Percentiles rank a stretch among this genome's conserved stretches.
Evolutionary conservation across 2,797 vertebrate species (phyloP).

Genomic region (Melanotaenia pygmaea): DNA sequence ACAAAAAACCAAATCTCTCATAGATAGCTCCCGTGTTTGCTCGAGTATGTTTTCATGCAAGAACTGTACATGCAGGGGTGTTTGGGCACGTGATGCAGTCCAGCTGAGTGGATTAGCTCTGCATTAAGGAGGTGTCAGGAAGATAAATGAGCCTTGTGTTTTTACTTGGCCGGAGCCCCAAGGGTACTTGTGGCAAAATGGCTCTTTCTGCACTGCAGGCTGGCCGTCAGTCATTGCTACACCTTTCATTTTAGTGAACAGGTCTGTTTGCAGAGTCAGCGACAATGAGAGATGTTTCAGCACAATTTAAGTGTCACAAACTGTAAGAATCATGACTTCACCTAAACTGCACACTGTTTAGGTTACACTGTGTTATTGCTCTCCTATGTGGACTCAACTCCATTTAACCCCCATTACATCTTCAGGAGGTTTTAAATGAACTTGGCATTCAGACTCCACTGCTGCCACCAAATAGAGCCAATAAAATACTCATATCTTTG

Average conservation of each 20-base stretch:
- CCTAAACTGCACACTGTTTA: neutral
- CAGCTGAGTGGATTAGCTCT: slow-evolving; percentile 75
- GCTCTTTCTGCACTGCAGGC: slow-evolving; percentile 66
- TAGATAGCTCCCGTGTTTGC: slow-evolving; percentile 2
- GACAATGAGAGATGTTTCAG: slow-evolving; percentile 43
- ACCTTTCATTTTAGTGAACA: slow-evolving; percentile 41
- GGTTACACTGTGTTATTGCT: neutral
- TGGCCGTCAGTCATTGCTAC: slow-evolving; percentile 64
- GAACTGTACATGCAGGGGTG: neutral
- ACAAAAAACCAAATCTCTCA: neutral
- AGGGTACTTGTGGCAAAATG: slow-evolving; percentile 55
- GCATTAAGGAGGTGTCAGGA: slow-evolving; percentile 79
- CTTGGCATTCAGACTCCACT: neutral
- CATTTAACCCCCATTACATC: neutral
- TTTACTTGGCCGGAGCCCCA: slow-evolving; percentile 57
- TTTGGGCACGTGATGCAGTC: slow-evolving; percentile 32
- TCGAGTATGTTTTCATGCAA: slow-evolving; percentile 2
- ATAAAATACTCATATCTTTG: slow-evolving; percentile 2
- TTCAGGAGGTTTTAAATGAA: neutral
- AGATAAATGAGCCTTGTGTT: slow-evolving; percentile 75
- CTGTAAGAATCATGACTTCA: slow-evolving; percentile 1
- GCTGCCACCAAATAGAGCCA: neutral
- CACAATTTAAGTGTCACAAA: slow-evolving; percentile 20
- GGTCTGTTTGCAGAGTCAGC: slow-evolving; percentile 47
- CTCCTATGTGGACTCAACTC: neutral